Base-by-base conservation (phyloP, 2,888 invertebrate genomes). In the Tetropium fuscum region DNA sequence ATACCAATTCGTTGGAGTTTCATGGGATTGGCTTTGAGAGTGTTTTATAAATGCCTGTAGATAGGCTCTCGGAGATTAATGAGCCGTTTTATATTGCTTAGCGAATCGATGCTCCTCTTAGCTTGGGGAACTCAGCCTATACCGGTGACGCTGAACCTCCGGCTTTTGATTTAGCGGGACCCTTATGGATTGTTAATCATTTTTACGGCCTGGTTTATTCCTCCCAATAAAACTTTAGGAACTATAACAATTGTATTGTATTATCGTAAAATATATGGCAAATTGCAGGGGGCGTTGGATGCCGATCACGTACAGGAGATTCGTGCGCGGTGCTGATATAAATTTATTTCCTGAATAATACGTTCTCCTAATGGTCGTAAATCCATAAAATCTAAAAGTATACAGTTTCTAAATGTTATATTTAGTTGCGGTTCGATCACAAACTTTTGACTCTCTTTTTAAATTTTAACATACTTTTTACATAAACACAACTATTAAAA, bases 181-280 rank as follows among this genome's bases (percentile, higher is more conserved):
- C n/a, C 20, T 53, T 53, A 53, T 41, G 15, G 41, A 53, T 40
- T 53, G 15, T 53, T 53, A 53, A 53, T 53, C 53, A 43, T 53
- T 53, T 53, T 53, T 53, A 53, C 34, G 34, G 15, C 11, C 18
- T 34, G 34, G 43, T 32, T 53, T 53, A 53, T 53, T 10, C n/a
- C 10, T 32, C 25, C 16, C 40, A 27, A 38, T 51, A 51, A 51
- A 40, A 51, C 27, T 51, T 51, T 16, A n/a, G 27, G 40, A 51
- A 51, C 51, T 25, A 51, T 51, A 40, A 40, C 51, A 40, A 51
- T 51, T 51, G 51, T 40, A 38, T 51, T 16, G 40, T 51, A 48
- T 48, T 48, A 51, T 16, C 16, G 51, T 38, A 16, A 51, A 51
- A 27, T 51, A 40, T 18, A 25, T 16, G 16, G 40, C 27, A 34